phyloP scores from a whole-genome alignment of 2,113 vertebrate genomes.

The Barnardius zonarius region DNA sequence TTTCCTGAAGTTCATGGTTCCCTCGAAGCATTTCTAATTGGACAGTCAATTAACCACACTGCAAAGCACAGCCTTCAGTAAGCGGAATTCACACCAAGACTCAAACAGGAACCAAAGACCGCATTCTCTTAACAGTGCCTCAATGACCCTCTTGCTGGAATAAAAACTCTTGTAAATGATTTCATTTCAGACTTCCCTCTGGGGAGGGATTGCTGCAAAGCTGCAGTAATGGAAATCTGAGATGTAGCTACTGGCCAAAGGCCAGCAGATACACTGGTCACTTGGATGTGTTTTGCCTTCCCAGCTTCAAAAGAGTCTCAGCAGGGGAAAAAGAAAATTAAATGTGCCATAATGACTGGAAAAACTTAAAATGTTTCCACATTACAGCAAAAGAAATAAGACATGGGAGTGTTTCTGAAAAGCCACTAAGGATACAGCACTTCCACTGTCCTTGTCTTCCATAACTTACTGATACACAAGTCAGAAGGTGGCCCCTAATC shows the following conservation, averaged over 20 bases:
- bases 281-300: background rate
- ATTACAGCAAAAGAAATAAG: background rate
- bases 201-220: background rate
- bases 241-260: background rate
- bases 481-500: background rate
- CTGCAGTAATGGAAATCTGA: slow-evolving; percentile 14
- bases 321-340: background rate
- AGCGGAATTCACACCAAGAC: background rate
- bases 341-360: background rate
- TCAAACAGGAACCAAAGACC: background rate
- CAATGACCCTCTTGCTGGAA: background rate
- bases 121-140: background rate
- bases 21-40: background rate
- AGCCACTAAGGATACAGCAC: background rate
- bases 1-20: background rate
- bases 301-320: background rate
- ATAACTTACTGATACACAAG: background rate
- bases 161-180: background rate
- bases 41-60: background rate
- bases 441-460: background rate
- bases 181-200: background rate
- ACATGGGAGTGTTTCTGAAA: background rate
- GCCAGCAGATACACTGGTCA: background rate
- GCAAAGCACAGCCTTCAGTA: background rate
- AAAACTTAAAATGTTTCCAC: background rate